Evolutionary conservation across 2,888 invertebrate species (phyloP).

Genomic region (Eutolmus rufibarbis): DNA sequence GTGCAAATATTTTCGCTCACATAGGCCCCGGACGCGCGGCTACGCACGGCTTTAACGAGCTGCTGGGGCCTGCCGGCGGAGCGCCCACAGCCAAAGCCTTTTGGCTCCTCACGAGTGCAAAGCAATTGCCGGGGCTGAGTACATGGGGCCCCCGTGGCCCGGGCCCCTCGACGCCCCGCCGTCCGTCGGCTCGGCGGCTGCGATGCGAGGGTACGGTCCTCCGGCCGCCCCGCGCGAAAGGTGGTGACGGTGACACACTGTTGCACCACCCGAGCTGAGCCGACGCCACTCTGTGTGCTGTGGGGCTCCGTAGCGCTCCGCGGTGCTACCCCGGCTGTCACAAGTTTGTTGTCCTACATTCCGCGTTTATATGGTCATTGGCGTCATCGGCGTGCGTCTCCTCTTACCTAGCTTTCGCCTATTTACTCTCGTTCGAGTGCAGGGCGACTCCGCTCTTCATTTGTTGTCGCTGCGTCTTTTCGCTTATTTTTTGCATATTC

Average conservation of each 20-base stretch:
- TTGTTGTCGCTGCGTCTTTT: slow-evolving; percentile 22
- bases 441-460: slow-evolving; percentile 29
- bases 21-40: not conserved
- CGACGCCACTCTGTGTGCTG: not conserved
- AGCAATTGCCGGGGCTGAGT: not conserved
- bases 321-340: slow-evolving; percentile 29
- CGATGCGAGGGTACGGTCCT: not conserved
- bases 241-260: slow-evolving; percentile 40
- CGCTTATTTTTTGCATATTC: slow-evolving; percentile 20
- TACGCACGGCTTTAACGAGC: not conserved
- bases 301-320: slow-evolving; percentile 7
- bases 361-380: slow-evolving; percentile 47
- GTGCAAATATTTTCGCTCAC: slow-evolving; percentile 9
- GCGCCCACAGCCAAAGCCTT: slow-evolving; percentile 15
- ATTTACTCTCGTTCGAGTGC: slow-evolving; percentile 33
- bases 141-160: not conserved
- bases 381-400: slow-evolving; percentile 42
- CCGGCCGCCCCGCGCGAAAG: not conserved
- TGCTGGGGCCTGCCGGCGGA: not conserved
- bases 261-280: slow-evolving; percentile 23
- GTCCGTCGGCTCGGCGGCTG: not conserved
- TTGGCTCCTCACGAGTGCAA: slow-evolving; percentile 2
- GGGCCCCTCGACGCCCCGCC: not conserved
- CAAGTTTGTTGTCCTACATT: slow-evolving; percentile 48
- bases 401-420: slow-evolving; percentile 43